Evolutionary conservation across 2,113 vertebrate species (phyloP).

Genomic region (Pollachius pollachius): DNA sequence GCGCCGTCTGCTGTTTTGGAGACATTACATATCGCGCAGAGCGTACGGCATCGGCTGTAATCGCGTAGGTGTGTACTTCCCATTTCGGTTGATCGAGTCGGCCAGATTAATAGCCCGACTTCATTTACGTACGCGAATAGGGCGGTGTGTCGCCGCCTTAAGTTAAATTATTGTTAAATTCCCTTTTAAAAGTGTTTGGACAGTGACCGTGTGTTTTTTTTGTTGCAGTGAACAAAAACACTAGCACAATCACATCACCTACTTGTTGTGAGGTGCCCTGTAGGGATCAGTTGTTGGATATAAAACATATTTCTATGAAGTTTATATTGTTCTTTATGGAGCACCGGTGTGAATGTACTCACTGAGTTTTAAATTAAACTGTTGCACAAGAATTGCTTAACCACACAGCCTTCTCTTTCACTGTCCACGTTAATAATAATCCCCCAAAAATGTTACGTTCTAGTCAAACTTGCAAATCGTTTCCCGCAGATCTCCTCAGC

Average conservation of each 20-base stretch:
- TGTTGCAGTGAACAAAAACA: no score
- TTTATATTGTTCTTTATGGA: slow-evolving; percentile 8
- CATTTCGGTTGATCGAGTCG: no score
- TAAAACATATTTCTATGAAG: slow-evolving; percentile 3
- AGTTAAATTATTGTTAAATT: not conserved
- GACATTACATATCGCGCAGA: no score
- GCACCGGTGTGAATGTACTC: slow-evolving; percentile 40
- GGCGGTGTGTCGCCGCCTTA: no score
- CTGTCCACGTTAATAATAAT: not conserved
- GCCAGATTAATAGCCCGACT: no score
- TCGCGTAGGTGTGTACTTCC: no score
- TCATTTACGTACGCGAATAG: no score
- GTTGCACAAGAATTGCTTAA: slow-evolving; percentile 52
- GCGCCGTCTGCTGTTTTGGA: no score
- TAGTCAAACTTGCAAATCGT: no score
- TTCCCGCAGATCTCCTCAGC: not conserved
- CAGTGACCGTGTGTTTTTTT: not conserved
- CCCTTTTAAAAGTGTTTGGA: not conserved
- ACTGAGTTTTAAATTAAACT: slow-evolving; percentile 6
- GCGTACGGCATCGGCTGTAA: no score
- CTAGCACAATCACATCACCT: no score
- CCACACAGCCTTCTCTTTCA: not conserved
- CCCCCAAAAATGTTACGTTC: not conserved
- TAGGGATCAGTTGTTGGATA: not conserved
- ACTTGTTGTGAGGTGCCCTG: no score